These are phyloP conservation scores for Anoplolepis gracilipes DNA, from an alignment of 1,140 invertebrate species.

Conservation along the genomic window DNA sequence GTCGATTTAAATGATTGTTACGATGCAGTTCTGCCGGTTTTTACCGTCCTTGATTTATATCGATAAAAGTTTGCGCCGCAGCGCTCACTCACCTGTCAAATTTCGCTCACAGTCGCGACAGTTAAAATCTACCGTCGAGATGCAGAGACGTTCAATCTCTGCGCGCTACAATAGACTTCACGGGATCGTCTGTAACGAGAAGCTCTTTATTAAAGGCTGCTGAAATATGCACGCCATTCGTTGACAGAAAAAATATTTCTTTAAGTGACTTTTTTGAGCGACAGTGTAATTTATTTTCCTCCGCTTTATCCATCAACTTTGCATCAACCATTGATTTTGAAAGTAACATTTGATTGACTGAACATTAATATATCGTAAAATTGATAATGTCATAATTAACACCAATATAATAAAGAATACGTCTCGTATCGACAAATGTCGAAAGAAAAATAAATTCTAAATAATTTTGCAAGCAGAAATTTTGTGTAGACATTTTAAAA, in stretches of 20 bases:
- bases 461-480: not conserved
- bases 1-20: slow-evolving; percentile 31
- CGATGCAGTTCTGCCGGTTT: slow-evolving; percentile 31
- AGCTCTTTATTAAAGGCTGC: slow-evolving; percentile 67
- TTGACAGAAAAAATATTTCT: slow-evolving; percentile 22
- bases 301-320: not conserved
- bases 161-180: slow-evolving; percentile 47
- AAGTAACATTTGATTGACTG: not conserved
- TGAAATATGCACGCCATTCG: slow-evolving; percentile 26
- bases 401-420: not conserved
- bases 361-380: not conserved
- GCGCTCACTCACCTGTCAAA: slow-evolving; percentile 73
- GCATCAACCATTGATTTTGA: not conserved
- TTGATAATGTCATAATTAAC: not conserved
- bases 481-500: not conserved
- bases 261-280: slow-evolving; percentile 30
- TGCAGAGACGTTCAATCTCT: slow-evolving; percentile 71
- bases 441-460: not conserved
- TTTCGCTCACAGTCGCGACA: slow-evolving; percentile 65
- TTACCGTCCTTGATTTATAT: slow-evolving; percentile 63
- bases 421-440: not conserved
- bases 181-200: slow-evolving; percentile 66
- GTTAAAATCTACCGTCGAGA: slow-evolving; percentile 68
- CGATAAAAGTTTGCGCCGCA: slow-evolving; percentile 55
- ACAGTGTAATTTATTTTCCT: not conserved